phyloP scores from a whole-genome alignment of 2,797 vertebrate species.

The Otolemur crassicaudatus region DNA sequence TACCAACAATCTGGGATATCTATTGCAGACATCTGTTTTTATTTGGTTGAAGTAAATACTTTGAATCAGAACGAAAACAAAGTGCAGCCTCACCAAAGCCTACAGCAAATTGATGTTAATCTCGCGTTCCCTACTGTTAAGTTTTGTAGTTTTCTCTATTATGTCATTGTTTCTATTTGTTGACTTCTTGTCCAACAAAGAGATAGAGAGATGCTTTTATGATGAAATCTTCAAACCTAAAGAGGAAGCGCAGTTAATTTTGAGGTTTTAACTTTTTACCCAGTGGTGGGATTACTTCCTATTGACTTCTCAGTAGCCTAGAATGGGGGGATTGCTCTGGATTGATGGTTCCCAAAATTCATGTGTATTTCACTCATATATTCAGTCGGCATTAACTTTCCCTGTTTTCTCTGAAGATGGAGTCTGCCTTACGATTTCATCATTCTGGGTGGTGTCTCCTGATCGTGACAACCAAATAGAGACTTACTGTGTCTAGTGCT shows the following conservation, averaged over 20 bases:
- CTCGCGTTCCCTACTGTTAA: not conserved
- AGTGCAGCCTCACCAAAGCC: not conserved
- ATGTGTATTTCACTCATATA: not conserved
- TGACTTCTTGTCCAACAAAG: slow-evolving; percentile 12
- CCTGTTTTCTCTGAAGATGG: not conserved
- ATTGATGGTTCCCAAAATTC: not conserved
- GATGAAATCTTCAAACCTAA: no score
- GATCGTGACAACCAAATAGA: not conserved
- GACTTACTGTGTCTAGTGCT: not conserved
- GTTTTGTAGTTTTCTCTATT: not conserved
- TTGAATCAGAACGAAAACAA: not conserved
- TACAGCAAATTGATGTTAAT: not conserved
- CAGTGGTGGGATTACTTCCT: no score
- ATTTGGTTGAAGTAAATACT: slow-evolving; percentile 37
- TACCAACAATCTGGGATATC: not conserved
- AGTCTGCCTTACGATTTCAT: not conserved
- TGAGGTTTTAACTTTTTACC: no score
- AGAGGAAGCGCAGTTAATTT: no score
- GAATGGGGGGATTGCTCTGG: not conserved
- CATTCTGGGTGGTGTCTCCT: not conserved
- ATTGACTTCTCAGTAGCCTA: not conserved
- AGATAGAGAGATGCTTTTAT: not conserved
- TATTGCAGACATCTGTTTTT: not conserved
- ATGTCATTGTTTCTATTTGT: not conserved
- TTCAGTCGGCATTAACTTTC: not conserved